Base-by-base conservation (phyloP, 2,113 vertebrate genomes). In the Pelodiscus sinensis region DNA sequence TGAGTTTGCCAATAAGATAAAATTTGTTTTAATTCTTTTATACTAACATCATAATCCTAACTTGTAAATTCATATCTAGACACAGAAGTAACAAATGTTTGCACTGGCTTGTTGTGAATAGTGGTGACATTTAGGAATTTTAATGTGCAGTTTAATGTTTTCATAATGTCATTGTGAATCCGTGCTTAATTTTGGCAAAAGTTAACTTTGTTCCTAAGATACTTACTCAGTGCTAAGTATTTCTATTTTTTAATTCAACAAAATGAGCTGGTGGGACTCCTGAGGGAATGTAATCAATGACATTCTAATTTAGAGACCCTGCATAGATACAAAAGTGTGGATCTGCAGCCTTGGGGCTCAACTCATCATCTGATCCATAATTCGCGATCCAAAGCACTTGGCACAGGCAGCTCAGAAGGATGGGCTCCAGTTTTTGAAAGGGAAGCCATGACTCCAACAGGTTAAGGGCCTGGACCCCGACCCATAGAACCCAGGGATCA, bases 1-100 rank as follows among this genome's bases (percentile, higher is more conserved):
- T 94, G 81, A 92, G 94, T 84, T 95, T 94, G 95, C 97, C 97
- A 95, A 97, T 97, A 96, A 96, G 97, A 97, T 96, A 96, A 95
- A 96, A 95, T 95, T 90, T 81, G 88, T 92, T 96, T 93, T 92
- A 97, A 95, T 97, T 94, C 93, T 95, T 97, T 92, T 90, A 60
- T 92, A 77, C 91, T 97, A 94, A 97, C 96, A 96, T 96, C 55
- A 96, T 94, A 92, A 94, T 95, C 89, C 91, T 92, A 90, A 93
- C 86, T 91, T 93, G 88, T 55, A 91, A 92, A 85, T 96, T 94
- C 86, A n/a, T 90, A 94, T 87, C 89, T 92, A 93, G 91, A 84
- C 77, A 80, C 92, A 92, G 86, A 90, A 96, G 78, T 92, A 95
- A 92, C 13, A 14, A 96, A 58, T 94, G 92, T 97, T 97, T 95